Conservation (phyloP, 1,140 invertebrate species). For the Drosophila ficusphila region DNA sequence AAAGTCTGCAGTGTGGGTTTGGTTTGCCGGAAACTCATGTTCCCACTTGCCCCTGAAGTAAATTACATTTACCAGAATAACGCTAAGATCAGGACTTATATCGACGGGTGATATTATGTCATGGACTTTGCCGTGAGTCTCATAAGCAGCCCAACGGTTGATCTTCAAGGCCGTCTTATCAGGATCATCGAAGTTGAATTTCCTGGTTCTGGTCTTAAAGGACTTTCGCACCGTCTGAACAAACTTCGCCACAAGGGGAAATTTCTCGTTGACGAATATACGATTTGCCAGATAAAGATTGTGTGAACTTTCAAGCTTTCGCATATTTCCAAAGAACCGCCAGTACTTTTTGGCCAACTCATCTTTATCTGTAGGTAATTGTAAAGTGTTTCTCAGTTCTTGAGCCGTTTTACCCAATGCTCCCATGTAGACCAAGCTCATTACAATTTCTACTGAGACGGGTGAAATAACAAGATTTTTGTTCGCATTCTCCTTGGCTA, state of each 20-base stretch:
- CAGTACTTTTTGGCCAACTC: conserved; percentile 41
- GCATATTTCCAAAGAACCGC: neutral
- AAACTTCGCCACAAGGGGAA: conserved; percentile 35
- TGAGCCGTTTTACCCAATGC: conserved; percentile 85
- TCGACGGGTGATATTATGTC: conserved; percentile 84
- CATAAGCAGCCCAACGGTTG: conserved; percentile 86
- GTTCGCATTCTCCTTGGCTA: conserved; percentile 10
- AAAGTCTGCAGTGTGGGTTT: conserved; percentile 39
- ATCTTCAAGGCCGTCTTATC: conserved; percentile 82
- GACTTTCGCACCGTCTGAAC: conserved; percentile 33
- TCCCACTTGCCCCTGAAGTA: conserved; percentile 85
- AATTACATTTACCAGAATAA: conserved; percentile 88
- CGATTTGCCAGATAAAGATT: conserved; percentile 64
- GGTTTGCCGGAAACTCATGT: conserved; percentile 26
- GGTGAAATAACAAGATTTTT: conserved; percentile 82
- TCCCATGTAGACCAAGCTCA: conserved; percentile 86
- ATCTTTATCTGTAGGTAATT: conserved; percentile 62
- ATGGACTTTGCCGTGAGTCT: conserved; percentile 86
- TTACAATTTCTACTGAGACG: conserved; percentile 84
- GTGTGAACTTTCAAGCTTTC: conserved; percentile 26
- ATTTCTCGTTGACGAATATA: conserved; percentile 59
- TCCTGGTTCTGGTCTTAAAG: conserved; percentile 70
- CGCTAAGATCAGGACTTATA: conserved; percentile 57
- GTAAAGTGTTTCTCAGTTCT: conserved; percentile 84
- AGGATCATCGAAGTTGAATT: conserved; percentile 84